Conservation (phyloP, 2,797 vertebrate species). For the Borostomias antarcticus region DNA sequence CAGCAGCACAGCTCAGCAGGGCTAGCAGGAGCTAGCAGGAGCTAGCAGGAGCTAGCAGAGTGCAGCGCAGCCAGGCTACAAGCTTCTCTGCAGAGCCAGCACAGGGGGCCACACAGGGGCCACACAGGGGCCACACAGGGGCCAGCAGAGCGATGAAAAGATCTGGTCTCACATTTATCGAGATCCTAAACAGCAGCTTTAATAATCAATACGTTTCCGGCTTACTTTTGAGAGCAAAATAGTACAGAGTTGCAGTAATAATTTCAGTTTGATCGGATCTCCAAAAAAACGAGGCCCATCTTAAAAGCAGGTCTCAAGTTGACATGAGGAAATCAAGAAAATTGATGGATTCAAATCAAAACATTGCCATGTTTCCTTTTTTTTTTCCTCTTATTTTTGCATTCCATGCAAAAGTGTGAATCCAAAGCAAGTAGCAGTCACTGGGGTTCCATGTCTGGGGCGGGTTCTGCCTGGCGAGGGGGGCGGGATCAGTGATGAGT, state of each 20-base stretch:
- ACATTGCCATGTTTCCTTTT: conserved; percentile 4
- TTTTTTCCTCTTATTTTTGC: conserved; percentile 35
- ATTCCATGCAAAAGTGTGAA: conserved; percentile 68
- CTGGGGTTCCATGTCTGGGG: conserved; percentile 43
- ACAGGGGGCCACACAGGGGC: conserved; percentile 1
- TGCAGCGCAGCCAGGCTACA: conserved; percentile 55
- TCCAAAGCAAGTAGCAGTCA: conserved; percentile 41
- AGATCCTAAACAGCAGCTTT: conserved; percentile 43
- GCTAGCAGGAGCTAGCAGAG: conserved; percentile 47
- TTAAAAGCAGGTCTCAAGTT: conserved; percentile 38
- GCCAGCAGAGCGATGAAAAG: conserved; percentile 36
- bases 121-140: neutral
- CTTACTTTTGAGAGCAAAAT: neutral
- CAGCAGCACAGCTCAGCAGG: conserved; percentile 31
- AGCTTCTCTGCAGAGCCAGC: conserved; percentile 44
- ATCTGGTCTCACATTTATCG: conserved; percentile 58
- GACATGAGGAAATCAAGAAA: conserved; percentile 46
- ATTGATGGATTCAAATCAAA: conserved; percentile 51
- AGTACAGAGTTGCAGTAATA: neutral
- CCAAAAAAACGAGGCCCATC: conserved; percentile 57
- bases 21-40: neutral
- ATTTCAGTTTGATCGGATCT: conserved; percentile 44
- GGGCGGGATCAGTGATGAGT: conserved; percentile 38
- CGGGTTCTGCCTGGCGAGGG: conserved; percentile 18
- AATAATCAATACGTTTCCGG: conserved; percentile 9